Conservation (phyloP, 2,888 invertebrate genomes). For the Macaria liturata region DNA sequence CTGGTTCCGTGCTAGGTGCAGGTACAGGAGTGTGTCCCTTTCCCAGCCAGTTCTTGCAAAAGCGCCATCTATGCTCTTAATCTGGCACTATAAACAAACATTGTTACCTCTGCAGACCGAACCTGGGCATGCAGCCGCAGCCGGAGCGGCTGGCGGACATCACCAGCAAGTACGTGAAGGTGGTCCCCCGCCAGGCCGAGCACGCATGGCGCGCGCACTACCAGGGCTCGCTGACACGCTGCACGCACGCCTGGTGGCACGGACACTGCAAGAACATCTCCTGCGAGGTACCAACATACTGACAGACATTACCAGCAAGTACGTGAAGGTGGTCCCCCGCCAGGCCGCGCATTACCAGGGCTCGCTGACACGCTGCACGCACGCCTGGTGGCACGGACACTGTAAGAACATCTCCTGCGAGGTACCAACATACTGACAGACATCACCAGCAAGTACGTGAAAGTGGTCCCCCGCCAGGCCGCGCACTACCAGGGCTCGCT, state of each 20-base stretch:
- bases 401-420: conserved; percentile 96
- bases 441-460: conserved; percentile 96
- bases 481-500: conserved; percentile 94
- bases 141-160: conserved; percentile 94
- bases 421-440: conserved; percentile 86
- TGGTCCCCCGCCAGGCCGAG: conserved; percentile 88
- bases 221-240: conserved; percentile 91
- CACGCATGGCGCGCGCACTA: conserved; percentile 95
- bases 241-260: conserved; percentile 97
- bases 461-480: conserved; percentile 87
- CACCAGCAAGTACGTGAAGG: conserved; percentile 95
- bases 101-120: conserved; percentile 85
- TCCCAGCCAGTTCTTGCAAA: too few relatives aligned
- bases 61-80: too few relatives aligned
- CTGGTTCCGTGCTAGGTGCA: too few relatives aligned
- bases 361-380: conserved; percentile 93
- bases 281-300: conserved; percentile 88
- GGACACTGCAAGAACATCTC: conserved; percentile 93
- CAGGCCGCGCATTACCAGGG: conserved; percentile 95
- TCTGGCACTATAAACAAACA: too few relatives aligned
- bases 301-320: conserved; percentile 95
- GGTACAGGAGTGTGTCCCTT: too few relatives aligned
- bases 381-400: conserved; percentile 95
- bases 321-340: conserved; percentile 87
- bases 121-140: conserved; percentile 93